Evolutionary conservation across 2,113 vertebrate genomes (phyloP).

Genomic region (Smithornis capensis): DNA sequence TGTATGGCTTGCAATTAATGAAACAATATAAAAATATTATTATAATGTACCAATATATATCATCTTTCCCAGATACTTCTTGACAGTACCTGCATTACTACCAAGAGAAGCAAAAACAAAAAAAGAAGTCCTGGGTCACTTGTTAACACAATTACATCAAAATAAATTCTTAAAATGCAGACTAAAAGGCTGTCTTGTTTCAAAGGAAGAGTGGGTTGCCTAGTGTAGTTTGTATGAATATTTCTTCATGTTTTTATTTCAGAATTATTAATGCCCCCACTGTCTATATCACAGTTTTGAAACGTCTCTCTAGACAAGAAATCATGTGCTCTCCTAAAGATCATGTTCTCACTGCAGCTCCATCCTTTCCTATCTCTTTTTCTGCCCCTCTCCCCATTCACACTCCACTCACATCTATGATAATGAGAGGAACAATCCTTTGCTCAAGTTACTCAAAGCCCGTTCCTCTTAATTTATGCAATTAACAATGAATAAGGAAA

Average conservation of each 20-base stretch:
- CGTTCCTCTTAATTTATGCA: not conserved
- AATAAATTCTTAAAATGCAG: not conserved
- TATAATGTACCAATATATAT: not conserved
- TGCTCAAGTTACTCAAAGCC: not conserved
- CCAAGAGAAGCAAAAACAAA: not conserved
- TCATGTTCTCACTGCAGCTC: not conserved
- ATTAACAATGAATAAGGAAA: not conserved
- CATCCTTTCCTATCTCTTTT: not conserved
- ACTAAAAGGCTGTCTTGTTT: not conserved
- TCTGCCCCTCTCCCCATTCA: not conserved
- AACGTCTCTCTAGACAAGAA: not conserved
- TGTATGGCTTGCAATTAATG: not conserved
- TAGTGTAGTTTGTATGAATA: not conserved
- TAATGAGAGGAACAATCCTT: not conserved
- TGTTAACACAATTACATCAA: not conserved
- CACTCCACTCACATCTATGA: not conserved
- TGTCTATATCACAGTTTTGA: not conserved
- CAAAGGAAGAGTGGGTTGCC: not conserved
- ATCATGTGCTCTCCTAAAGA: not conserved
- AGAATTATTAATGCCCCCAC: not conserved
- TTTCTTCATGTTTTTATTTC: not conserved
- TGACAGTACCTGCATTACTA: not conserved
- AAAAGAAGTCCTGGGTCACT: not conserved
- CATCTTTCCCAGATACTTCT: not conserved
- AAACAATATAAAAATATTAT: not conserved